phyloP scores from a whole-genome alignment of 2,888 invertebrate genomes.

The Lutraria lutraria region DNA sequence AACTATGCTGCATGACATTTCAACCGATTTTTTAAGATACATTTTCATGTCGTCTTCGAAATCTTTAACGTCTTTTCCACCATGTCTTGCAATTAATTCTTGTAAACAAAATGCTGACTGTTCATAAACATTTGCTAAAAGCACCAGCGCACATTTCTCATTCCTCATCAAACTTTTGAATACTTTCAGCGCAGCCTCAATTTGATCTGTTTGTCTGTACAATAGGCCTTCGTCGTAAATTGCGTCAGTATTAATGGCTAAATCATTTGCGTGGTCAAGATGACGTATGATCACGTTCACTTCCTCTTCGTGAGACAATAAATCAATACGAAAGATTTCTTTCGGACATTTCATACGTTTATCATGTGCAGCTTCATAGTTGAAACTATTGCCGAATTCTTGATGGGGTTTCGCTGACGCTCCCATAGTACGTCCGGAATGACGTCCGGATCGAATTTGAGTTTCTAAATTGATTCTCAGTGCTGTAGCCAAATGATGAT shows the following conservation, averaged over 20 bases:
- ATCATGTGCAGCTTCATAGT: background rate
- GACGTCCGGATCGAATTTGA: background rate
- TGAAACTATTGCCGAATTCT: background rate
- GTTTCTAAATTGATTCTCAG: conserved; percentile 39
- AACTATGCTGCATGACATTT: conserved; percentile 42
- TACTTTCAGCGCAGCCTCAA: conserved; percentile 31
- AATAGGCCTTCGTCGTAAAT: conserved; percentile 52
- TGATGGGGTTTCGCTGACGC: background rate
- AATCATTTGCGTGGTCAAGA: conserved; percentile 41
- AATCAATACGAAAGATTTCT: conserved; percentile 32
- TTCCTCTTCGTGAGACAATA: background rate
- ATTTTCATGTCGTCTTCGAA: conserved; percentile 28
- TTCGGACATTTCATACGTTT: conserved; percentile 48
- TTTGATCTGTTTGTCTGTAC: conserved; percentile 21
- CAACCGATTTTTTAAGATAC: conserved; percentile 43
- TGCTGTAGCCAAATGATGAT: conserved; percentile 49
- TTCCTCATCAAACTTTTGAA: conserved; percentile 43
- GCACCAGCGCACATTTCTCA: conserved; percentile 28
- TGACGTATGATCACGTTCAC: conserved; percentile 30
- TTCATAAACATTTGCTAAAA: conserved; percentile 51
- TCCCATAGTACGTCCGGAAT: background rate
- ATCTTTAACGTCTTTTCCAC: background rate
- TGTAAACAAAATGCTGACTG: conserved; percentile 52
- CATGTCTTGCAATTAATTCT: conserved; percentile 30
- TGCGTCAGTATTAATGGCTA: conserved; percentile 40